Percentiles rank a stretch among this genome's conserved stretches.
Evolutionary conservation across 2,888 invertebrate species (phyloP).

Genomic region (Pogonocherus hispidulus): DNA sequence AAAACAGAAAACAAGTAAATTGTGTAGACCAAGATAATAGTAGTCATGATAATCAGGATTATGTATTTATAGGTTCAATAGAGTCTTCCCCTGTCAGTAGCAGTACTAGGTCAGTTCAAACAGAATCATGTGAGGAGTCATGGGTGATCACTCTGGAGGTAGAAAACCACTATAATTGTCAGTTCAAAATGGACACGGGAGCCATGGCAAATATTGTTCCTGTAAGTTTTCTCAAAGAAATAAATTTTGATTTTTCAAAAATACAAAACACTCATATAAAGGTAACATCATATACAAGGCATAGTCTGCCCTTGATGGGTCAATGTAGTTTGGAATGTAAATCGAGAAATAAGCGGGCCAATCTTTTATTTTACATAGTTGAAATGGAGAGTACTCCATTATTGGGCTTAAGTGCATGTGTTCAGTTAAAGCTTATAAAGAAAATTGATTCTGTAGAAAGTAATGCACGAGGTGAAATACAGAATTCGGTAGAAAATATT

Average conservation of each 20-base stretch:
- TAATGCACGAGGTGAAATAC: too few relatives aligned
- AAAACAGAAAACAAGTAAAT: neutral
- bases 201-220: slow-evolving; percentile 21
- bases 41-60: neutral
- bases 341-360: slow-evolving; percentile 17
- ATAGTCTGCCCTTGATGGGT: slow-evolving; percentile 32
- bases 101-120: neutral
- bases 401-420: slow-evolving; percentile 32
- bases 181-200: slow-evolving; percentile 15
- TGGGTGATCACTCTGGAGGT: slow-evolving; percentile 15
- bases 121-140: slow-evolving; percentile 5
- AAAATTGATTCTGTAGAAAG: slow-evolving; percentile 20
- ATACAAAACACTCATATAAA: slow-evolving; percentile 25
- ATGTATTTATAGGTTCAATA: neutral
- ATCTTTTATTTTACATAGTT: slow-evolving; percentile 31
- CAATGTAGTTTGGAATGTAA: slow-evolving; percentile 30
- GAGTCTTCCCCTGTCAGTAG: too few relatives aligned
- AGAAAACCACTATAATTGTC: neutral
- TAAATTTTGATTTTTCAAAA: neutral
- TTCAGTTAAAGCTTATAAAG: slow-evolving; percentile 35
- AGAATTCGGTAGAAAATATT: too few relatives aligned
- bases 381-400: slow-evolving; percentile 27
- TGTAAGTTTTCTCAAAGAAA: neutral
- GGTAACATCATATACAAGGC: slow-evolving; percentile 34
- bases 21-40: neutral